Evolutionary conservation across 2,797 vertebrate genomes (phyloP), one percentile per base, ranked within the genome.

Genomic region (Acrossocheilus fasciatus): DNA sequence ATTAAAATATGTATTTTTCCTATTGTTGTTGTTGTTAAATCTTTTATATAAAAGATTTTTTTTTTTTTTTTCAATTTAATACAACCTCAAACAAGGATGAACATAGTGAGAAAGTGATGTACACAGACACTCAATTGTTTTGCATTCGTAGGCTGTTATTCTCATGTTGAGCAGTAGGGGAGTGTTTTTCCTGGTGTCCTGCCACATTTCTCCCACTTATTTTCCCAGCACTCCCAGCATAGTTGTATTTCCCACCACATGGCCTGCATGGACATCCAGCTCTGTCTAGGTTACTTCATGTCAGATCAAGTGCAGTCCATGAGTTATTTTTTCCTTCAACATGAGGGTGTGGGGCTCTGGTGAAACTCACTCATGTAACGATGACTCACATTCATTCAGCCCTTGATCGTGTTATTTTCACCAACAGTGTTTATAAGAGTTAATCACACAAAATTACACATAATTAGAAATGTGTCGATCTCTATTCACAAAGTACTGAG

Each of bases 171-270:
- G 85, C 20, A 47, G 85, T 75, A 69, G 39, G 66, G 73, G 45
- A 76, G 14, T 76, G 62, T 88, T 87, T 86, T 83, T 86, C 80
- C 84, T 83, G 81, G 74, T 87, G 68, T 26, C 45, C 9, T 54
- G 82, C 87, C 87, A 88, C 79, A 78, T 62, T 41, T 52, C 68
- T 88, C 87, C 82, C 79, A 87, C 87, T 64, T 12, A 20, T 62
- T 30, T 82, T 74, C n/a, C 75, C 70, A 69, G 78, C 70, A 47
- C 62, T 81, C 23, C 20, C n/a, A 70, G 66, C 26, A 45, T 72
- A 66, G 17, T 70, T 79, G 36, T 69, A 11, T 23, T 85, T 34
- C 39, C 52, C 47, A 43, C 47, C 11, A 70, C 57, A n/a, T 30
- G 50, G 34, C 59, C 66, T 52, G 34, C 43, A 45, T 70, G 34